Base-by-base conservation (phyloP, 2,797 vertebrate species). In the Urosaurus nigricauda region DNA sequence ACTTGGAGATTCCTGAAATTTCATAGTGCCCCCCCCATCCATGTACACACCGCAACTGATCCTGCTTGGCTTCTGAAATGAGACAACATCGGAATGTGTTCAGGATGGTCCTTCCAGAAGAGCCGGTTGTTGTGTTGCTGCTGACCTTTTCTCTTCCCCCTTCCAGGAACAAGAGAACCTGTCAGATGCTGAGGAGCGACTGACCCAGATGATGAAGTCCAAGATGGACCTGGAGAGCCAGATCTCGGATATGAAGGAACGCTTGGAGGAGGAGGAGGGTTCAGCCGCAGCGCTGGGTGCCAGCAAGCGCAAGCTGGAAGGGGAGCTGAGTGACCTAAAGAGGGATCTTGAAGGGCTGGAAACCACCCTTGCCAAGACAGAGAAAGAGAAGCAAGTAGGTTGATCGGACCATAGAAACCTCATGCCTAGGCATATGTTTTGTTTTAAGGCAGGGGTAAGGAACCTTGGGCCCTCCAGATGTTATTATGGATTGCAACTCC, bases 301-400 rank as follows among this genome's bases (percentile, higher is more conserved):
- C 82, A 94, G 95, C 65, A 98, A 94, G 91, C 16, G 26, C 90
- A 96, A 95, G 87, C 92, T 97, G 86, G 94, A 98, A 37, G 94
- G 94, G 37, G 96, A 98, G 79, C 85, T 97, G 83, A 97, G 81
- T 0, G 92, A 97, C 47, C 95, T 97, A 79, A 98, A 97, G 92
- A 89, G 92, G 75, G 95, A 97, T 88, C 95, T 97, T 78, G 96
- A 98, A 91, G 96, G 95, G 32, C 91, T 97, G 81, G 95, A 98
- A 89, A 95, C 94, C 40, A 97, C 92, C 0, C 88, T 97, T 94
- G 95, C 95, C 87, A 97, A 97, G 96, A 97, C 78, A 0, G 92
- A 98, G 92, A 97, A 97, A 90, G 96, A 98, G 95, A 98, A 97
- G 91, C 97, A 97, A 93, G 96, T 93, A 79, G 4, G 68, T 26